Evolutionary conservation across 2,113 vertebrate genomes (phyloP), one percentile per base, ranked within the genome.

Genomic region (Nothoprocta perdicaria): DNA sequence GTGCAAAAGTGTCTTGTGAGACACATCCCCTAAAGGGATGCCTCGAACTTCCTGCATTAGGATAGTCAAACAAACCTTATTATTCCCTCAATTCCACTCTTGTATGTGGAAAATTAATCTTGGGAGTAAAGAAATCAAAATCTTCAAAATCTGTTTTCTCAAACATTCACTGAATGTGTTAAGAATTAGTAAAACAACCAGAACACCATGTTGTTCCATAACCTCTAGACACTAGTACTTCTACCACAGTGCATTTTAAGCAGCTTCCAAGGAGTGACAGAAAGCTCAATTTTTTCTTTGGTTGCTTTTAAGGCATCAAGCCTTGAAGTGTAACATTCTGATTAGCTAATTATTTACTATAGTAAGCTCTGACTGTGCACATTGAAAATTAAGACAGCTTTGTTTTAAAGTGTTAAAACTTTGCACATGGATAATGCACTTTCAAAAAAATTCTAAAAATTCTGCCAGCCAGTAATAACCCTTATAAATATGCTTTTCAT

Each of bases 11-110:
- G 6, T 33, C 12, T 10, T 60, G 38, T 40, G 58, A 84, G 27
- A 24, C n/a, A 38, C 1, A 12, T 31, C 18, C 8, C 1, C 0
- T 2, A 5, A 27, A n/a, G 53, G 4, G 8, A 16, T 31, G 45
- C 2, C 6, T 48, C 40, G 23, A 69, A 62, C 5, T 74, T 43
- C 5, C 17, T 62, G 10, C 45, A 10, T 48, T 60, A 67, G 9
- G 21, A 33, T 10, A 41, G 12, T 11, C 31, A 82, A 81, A 55
- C 19, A n/a, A 6, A 14, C 60, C 6, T 85, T 45, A 17, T 21
- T 29, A 52, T 33, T 63, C 4, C 14, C 65, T 74, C 35, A 10
- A 65, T 58, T 74, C 3, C 10, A 6, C 11, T 76, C 8, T 6
- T 4, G 5, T 2, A 3, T 8, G 10, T 38, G 24, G 48, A 48